Evolutionary conservation across 2,888 invertebrate species (phyloP).

Genomic region (Aethes cnicana): DNA sequence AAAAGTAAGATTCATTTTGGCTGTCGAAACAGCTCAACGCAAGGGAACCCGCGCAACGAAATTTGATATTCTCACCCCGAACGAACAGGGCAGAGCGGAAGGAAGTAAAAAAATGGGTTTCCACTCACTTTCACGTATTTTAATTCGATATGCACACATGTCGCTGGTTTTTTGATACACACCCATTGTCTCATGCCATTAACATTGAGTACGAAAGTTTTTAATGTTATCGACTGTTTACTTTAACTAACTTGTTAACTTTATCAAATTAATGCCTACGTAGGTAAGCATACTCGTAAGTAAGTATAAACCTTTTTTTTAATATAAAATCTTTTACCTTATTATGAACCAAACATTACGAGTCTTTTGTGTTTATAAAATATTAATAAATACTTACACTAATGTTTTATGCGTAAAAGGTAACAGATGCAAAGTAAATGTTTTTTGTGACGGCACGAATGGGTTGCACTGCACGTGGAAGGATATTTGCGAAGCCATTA

Average conservation of each 20-base stretch:
- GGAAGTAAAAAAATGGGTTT: constrained; percentile 77
- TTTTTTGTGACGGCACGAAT: constrained; percentile 7
- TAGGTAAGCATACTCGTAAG: too few relatives aligned
- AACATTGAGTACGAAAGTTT: too few relatives aligned
- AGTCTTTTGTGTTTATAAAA: not conserved
- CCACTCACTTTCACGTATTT: constrained; percentile 74
- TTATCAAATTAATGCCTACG: too few relatives aligned
- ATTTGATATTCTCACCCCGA: constrained; percentile 77
- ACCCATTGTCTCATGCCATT: too few relatives aligned
- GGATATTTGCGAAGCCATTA: constrained; percentile 75
- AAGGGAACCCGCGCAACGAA: constrained; percentile 50
- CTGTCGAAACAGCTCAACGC: not conserved
- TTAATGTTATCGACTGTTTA: too few relatives aligned
- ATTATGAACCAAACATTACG: constrained; percentile 10
- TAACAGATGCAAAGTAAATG: not conserved
- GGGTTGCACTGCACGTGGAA: constrained; percentile 56
- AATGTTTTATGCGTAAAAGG: not conserved
- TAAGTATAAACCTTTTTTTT: too few relatives aligned
- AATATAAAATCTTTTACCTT: too few relatives aligned
- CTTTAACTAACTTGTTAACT: too few relatives aligned
- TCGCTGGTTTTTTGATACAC: constrained; percentile 49
- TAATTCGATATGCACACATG: constrained; percentile 68
- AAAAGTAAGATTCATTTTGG: constrained; percentile 34
- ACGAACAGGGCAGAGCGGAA: constrained; percentile 78
- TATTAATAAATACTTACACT: not conserved